Conservation (phyloP, 1,140 invertebrate species). For the Gryon sp. region DNA sequence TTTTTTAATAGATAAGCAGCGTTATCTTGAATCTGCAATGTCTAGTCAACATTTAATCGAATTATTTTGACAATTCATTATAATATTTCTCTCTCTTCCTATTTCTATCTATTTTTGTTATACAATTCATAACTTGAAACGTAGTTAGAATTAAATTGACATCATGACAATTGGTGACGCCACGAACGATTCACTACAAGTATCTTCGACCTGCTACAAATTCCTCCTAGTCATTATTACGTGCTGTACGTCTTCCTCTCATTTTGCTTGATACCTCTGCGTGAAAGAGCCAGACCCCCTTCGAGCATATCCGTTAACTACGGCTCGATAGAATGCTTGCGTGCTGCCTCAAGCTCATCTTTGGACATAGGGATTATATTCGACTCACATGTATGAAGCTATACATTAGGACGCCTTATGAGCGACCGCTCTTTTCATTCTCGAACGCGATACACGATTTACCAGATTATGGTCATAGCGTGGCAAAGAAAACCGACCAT, state of each 20-base stretch:
- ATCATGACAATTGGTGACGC: slow-evolving; percentile 30
- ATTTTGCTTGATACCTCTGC: slow-evolving; percentile 56
- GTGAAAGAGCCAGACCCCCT: slow-evolving; percentile 62
- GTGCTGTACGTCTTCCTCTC: slow-evolving; percentile 54
- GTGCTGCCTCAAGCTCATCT: slow-evolving; percentile 56
- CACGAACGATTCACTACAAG: slow-evolving; percentile 5
- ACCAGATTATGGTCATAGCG: slow-evolving; percentile 56
- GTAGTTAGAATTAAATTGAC: slow-evolving; percentile 16
- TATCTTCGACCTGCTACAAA: slow-evolving; percentile 41
- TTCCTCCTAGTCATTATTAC: slow-evolving; percentile 59
- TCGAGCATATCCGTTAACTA: slow-evolving; percentile 63
- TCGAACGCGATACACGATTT: slow-evolving; percentile 60
- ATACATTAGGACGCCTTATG: slow-evolving; percentile 64
- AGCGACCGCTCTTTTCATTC: slow-evolving; percentile 61
- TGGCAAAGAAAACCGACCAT: slow-evolving; percentile 50
- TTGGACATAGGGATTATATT: slow-evolving; percentile 57
- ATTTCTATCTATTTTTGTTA: no score
- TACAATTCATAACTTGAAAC: no score
- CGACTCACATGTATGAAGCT: slow-evolving; percentile 60
- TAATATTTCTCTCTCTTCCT: no score
- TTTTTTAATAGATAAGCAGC: slow-evolving; percentile 7
- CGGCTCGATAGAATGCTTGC: slow-evolving; percentile 57
- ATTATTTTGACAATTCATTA: slow-evolving; percentile 52
- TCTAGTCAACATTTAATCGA: slow-evolving; percentile 4
- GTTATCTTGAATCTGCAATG: slow-evolving; percentile 15